Base-by-base conservation (phyloP, 2,888 invertebrate species). In the Dicranocentrus wangi region DNA sequence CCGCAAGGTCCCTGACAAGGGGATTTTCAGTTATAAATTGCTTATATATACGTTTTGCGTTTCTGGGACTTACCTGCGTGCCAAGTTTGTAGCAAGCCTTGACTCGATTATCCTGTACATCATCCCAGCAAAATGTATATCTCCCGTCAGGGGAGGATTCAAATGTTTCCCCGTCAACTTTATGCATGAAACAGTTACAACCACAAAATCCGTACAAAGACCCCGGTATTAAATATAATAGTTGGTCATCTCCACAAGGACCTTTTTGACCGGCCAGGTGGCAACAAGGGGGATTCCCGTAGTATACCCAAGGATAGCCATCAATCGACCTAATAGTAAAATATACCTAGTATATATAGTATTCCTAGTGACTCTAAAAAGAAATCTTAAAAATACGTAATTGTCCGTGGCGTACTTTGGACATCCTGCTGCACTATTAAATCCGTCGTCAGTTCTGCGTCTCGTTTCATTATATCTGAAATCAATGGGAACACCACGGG, bases 391-490 rank as follows among this genome's bases (percentile, higher is more conserved):
- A 13, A n/a, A 51, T 13, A 7, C 7, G 10, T n/a, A 51, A 51
- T n/a, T n/a, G n/a, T n/a, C n/a, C n/a, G n/a, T n/a, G 2, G 10
- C 43, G 43, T 43, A 51, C 60, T 60, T 60, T 15, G 69, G 69
- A 23, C 69, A 69, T 21, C 69, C 69, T 28, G 69, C 53, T 32
- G 10, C 53, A 69, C 69, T 69, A 5, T 1, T n/a, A 8, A 25
- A 15, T 1, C 1, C 27, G 1, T 7, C 27, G 27, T 13, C n/a
- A 10, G 1, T 2, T 17, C 39, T 32, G n/a, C 0, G 7, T 10
- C n/a, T 17, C 1, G 51, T 68, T 28, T 68, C 68, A 17, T 68
- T 51, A 27, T 68, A 68, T 5, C 17, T 53, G 28, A 27, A 27
- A 68, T 60, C 60, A 17, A 60, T 17, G 15, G 60, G 32, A 1